Percentiles rank a stretch among this genome's conserved stretches.
Evolutionary conservation across 2,797 vertebrate genomes (phyloP).

Genomic region (Silurus lanzhouensis): DNA sequence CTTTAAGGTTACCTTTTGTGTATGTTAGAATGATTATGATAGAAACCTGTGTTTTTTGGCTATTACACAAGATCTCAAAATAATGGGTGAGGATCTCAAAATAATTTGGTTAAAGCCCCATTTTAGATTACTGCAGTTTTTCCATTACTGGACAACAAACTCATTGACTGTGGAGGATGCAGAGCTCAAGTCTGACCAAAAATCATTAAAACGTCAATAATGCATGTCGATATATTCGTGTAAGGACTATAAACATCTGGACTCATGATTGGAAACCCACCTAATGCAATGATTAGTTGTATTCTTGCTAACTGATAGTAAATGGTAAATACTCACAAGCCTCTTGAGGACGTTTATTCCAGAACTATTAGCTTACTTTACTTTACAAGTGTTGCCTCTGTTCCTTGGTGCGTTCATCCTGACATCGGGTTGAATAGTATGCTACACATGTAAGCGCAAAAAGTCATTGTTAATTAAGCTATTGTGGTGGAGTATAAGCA

Average conservation of each 20-base stretch:
- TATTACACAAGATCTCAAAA: background rate
- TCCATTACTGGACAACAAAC: background rate
- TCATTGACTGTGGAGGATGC: background rate
- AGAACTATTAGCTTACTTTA: conserved; percentile 16
- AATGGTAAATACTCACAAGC: background rate
- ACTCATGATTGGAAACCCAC: background rate
- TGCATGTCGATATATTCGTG: conserved; percentile 11
- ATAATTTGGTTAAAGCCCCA: background rate
- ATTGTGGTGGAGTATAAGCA: background rate
- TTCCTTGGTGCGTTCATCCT: conserved; percentile 9
- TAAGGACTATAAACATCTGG: conserved; percentile 15
- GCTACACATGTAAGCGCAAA: conserved; percentile 1
- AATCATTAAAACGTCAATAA: conserved; percentile 8
- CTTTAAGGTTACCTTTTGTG: too few species aligned
- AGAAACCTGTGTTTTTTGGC: background rate
- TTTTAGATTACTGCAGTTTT: background rate
- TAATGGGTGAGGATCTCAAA: background rate
- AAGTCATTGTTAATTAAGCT: conserved; percentile 28
- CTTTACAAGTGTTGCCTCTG: background rate
- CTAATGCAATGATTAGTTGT: background rate
- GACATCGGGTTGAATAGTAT: conserved; percentile 31
- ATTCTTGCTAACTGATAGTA: background rate
- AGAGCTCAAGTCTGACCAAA: background rate
- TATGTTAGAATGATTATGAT: background rate
- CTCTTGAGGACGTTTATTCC: background rate